Evolutionary conservation across 2,113 vertebrate genomes (phyloP).

Genomic region (Misgurnus mizolepis): DNA sequence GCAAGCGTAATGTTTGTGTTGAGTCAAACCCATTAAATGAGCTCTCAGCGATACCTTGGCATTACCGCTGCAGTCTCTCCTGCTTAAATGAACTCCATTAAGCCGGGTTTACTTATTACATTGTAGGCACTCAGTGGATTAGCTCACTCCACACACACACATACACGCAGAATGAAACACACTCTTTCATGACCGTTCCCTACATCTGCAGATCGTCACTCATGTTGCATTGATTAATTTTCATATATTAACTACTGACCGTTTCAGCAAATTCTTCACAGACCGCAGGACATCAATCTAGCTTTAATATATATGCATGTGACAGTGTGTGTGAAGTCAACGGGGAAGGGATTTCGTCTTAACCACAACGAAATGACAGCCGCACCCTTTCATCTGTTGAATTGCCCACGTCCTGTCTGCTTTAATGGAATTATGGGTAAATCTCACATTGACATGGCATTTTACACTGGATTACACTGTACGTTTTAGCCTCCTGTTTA

Average conservation of each 20-base stretch:
- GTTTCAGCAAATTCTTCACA: slow-evolving; percentile 56
- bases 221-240: slow-evolving; percentile 65
- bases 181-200: not conserved
- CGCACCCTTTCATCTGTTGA: too few species aligned
- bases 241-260: slow-evolving; percentile 60
- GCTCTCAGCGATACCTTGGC: slow-evolving; percentile 5
- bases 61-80: not conserved
- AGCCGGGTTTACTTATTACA: slow-evolving; percentile 62
- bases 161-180: slow-evolving; percentile 32
- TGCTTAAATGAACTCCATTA: slow-evolving; percentile 68
- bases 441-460: not conserved
- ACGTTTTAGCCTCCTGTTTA: not conserved
- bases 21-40: slow-evolving; percentile 12
- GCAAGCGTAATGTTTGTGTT: not conserved
- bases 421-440: not conserved
- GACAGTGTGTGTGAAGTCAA: slow-evolving; percentile 2
- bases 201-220: slow-evolving; percentile 36
- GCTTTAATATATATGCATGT: slow-evolving; percentile 17
- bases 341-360: not conserved
- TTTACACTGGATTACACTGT: not conserved
- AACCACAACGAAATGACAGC: slow-evolving; percentile 3
- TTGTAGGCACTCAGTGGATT: slow-evolving; percentile 74
- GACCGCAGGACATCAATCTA: slow-evolving; percentile 57
- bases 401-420: not conserved
- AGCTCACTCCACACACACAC: slow-evolving; percentile 48